Conservation (phyloP, 2,113 vertebrate species). For the Passer montanus region DNA sequence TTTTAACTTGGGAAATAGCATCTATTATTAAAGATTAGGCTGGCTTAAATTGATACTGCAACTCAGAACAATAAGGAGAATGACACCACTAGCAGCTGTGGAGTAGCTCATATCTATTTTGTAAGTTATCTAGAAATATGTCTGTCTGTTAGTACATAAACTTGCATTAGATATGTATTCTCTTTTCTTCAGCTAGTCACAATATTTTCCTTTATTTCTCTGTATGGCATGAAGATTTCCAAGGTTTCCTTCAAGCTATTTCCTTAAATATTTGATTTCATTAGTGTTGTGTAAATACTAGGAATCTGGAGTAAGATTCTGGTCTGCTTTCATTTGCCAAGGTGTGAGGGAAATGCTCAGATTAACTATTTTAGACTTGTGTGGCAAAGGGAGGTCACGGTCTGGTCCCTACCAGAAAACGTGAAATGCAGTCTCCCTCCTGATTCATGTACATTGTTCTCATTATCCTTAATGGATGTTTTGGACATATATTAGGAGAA, state of each 20-base stretch:
- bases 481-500: not conserved
- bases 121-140: not conserved
- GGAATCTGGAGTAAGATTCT: not conserved
- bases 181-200: not conserved
- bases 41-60: not conserved
- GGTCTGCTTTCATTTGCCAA: not conserved
- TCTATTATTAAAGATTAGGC: not conserved
- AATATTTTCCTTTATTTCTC: not conserved
- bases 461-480: slow-evolving; percentile 8
- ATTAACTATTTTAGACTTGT: not conserved
- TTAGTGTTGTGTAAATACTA: not conserved
- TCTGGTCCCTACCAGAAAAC: not conserved
- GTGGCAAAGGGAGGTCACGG: not conserved
- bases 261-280: not conserved
- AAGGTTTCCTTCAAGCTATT: not conserved
- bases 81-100: not conserved
- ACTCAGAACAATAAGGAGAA: not conserved
- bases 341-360: not conserved
- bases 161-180: not conserved
- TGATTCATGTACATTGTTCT: not conserved
- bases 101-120: not conserved
- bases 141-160: not conserved
- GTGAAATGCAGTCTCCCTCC: not conserved
- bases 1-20: not conserved
- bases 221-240: not conserved